Percentiles rank a stretch among this genome's conserved stretches.
Conservation (phyloP, 2,888 invertebrate genomes). For the Drosophila peninsularis region DNA sequence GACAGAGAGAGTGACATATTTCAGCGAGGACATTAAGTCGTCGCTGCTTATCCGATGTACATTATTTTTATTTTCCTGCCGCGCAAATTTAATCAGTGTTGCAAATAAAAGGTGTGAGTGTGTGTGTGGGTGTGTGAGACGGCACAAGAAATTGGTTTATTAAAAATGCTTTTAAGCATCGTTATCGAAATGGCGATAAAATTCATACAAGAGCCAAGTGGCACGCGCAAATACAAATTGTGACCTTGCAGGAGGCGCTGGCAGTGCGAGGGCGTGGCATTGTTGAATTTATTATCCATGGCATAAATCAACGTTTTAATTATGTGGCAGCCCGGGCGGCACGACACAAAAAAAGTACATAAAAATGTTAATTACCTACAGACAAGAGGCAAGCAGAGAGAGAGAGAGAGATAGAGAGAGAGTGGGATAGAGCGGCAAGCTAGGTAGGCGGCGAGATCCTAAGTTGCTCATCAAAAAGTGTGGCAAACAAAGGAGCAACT, state of each 20-base stretch:
- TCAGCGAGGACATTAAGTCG: slow-evolving; percentile 25
- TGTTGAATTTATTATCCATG: slow-evolving; percentile 65
- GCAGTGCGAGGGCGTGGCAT: slow-evolving; percentile 24
- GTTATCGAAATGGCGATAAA: slow-evolving; percentile 50
- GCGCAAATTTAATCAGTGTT: slow-evolving; percentile 23
- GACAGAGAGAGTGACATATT: slow-evolving; percentile 2
- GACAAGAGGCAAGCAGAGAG: slow-evolving; percentile 21
- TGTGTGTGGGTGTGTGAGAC: slow-evolving; percentile 1
- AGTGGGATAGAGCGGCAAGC: not conserved
- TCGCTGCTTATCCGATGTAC: slow-evolving; percentile 26
- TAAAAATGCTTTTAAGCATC: slow-evolving; percentile 54
- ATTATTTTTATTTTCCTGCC: slow-evolving; percentile 19
- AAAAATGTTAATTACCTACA: slow-evolving; percentile 75
- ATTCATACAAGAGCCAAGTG: slow-evolving; percentile 46
- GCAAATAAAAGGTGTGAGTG: slow-evolving; percentile 11
- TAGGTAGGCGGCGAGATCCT: not conserved
- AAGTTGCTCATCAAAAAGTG: slow-evolving; percentile 40
- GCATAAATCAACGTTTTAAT: slow-evolving; percentile 74
- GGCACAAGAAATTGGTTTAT: slow-evolving; percentile 51
- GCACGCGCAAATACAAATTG: slow-evolving; percentile 32
- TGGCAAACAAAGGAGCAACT: slow-evolving; percentile 37
- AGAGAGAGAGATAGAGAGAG: not conserved
- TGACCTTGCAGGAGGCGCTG: slow-evolving; percentile 8
- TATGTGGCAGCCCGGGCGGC: slow-evolving; percentile 59
- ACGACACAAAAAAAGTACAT: slow-evolving; percentile 52